A percentile compares a stretch with the other conserved stretches of the same genome.
Evolutionary conservation across 2,888 invertebrate genomes (phyloP).

Genomic region (Chaetoderma sp.): DNA sequence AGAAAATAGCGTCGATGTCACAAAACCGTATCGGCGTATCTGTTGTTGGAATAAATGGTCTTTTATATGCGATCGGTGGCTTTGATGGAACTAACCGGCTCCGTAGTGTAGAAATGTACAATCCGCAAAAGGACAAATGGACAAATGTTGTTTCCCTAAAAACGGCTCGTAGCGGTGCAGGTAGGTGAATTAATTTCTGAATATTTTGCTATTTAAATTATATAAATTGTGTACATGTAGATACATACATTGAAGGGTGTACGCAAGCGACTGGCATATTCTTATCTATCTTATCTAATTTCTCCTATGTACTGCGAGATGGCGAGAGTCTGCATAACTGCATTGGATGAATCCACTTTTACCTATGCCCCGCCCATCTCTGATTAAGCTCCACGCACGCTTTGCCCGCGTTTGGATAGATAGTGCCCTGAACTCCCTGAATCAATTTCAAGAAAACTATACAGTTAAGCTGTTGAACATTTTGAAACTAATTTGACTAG

Average conservation of each 20-base stretch:
- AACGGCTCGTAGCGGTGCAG: slow-evolving; percentile 83
- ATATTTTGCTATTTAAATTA: background rate
- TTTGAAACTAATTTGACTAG: too few species aligned
- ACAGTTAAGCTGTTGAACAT: too few species aligned
- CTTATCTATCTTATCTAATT: too few species aligned
- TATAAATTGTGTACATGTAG: background rate
- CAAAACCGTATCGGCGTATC: slow-evolving; percentile 79
- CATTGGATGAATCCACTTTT: too few species aligned
- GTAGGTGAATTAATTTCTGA: slow-evolving; percentile 67
- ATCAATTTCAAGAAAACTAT: too few species aligned
- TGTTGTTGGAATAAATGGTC: slow-evolving; percentile 71
- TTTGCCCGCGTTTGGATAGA: too few species aligned
- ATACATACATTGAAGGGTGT: too few species aligned
- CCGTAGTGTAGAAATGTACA: slow-evolving; percentile 86
- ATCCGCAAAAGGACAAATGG: slow-evolving; percentile 92
- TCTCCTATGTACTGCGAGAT: background rate
- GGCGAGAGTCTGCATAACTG: too few species aligned
- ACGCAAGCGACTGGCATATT: too few species aligned
- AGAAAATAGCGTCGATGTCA: slow-evolving; percentile 73
- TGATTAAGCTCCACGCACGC: too few species aligned
- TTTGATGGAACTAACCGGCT: slow-evolving; percentile 85
- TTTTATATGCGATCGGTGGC: slow-evolving; percentile 84
- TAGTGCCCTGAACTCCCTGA: too few species aligned
- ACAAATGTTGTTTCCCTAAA: slow-evolving; percentile 82
- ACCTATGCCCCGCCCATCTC: too few species aligned